Base-by-base conservation (phyloP, 2,888 invertebrate genomes). In the Lampropteryx suffumata region DNA sequence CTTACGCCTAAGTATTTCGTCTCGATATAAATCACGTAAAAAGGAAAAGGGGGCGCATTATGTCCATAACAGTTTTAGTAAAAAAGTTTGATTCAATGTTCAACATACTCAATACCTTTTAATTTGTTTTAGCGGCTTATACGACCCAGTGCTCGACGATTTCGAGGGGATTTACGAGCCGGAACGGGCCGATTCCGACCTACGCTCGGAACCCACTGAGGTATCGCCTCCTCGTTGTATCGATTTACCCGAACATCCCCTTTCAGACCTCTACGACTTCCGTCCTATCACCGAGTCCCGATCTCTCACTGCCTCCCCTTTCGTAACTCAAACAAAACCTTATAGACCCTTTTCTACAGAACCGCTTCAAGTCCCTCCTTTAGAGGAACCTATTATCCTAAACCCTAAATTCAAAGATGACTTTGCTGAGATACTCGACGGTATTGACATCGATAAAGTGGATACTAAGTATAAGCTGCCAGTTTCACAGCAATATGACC, bases 141-240 rank as follows among this genome's bases (percentile, higher is more conserved):
- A 87, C 83, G 85, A 86, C 67, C 84, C 83, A 60, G 82, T 85
- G 35, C 64, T 86, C 58, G 85, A 87, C 80, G 82, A 87, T 53
- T 74, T 70, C 64, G 85, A 86, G 69, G 76, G 77, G 56, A 69
- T 79, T 13, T 82, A 75, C 80, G 80, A 84, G 55, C 65, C 70
- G 62, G 74, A 83, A 65, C 79, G 73, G 79, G 79, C 76, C 60
- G 80, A 81, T 80, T 82, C 75, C 75, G 84, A 79, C 80, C 84
- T 67, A 61, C 77, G 71, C 73, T 84, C 78, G 62, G 77, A 79
- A 64, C 80, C 82, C 28, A 80, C 79, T 79, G 85, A 87, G 84
- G 84, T 84, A 84, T 49, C 41, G 6, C 50, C 50, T n/a, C 48
- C 48, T 10, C 53, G 53, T 10, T 53, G 28, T 10, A 65, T 79